phyloP scores from a whole-genome alignment of 2,888 invertebrate genomes.

The Tupiocoris notatus region DNA sequence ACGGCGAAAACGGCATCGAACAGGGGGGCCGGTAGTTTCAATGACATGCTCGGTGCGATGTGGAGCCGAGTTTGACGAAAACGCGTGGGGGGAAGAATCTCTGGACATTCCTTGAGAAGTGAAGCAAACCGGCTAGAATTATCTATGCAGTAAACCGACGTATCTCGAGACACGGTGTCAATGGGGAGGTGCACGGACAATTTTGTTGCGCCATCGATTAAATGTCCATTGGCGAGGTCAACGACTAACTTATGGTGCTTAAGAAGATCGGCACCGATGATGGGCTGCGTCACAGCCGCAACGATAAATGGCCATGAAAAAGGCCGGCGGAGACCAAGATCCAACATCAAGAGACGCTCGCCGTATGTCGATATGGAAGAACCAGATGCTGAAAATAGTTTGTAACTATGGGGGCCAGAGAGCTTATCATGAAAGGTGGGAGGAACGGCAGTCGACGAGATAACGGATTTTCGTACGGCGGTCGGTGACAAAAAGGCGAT shows the following conservation, averaged over 20 bases:
- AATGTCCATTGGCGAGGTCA: conserved; percentile 21
- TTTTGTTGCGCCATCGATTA: conserved; percentile 36
- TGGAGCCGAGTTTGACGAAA: not conserved
- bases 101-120: conserved; percentile 32
- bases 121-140: not conserved
- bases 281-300: conserved; percentile 5
- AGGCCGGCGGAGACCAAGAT: conserved; percentile 17
- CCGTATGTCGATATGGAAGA: conserved; percentile 23
- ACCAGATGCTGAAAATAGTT: conserved; percentile 20
- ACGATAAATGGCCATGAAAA: conserved; percentile 15
- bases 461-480: no score
- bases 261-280: conserved; percentile 28
- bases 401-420: no score
- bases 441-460: no score
- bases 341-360: conserved; percentile 5
- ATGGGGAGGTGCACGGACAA: not conserved
- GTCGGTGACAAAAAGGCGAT: no score
- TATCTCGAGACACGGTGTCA: not conserved
- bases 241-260: conserved; percentile 38
- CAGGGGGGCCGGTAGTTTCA: conserved; percentile 52
- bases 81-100: conserved; percentile 15
- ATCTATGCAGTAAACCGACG: conserved; percentile 12
- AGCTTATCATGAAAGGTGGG: no score
- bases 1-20: conserved; percentile 50
- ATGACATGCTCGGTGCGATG: conserved; percentile 48